Evolutionary conservation across 2,113 vertebrate species (phyloP).

Genomic region (Kryptolebias marmoratus): DNA sequence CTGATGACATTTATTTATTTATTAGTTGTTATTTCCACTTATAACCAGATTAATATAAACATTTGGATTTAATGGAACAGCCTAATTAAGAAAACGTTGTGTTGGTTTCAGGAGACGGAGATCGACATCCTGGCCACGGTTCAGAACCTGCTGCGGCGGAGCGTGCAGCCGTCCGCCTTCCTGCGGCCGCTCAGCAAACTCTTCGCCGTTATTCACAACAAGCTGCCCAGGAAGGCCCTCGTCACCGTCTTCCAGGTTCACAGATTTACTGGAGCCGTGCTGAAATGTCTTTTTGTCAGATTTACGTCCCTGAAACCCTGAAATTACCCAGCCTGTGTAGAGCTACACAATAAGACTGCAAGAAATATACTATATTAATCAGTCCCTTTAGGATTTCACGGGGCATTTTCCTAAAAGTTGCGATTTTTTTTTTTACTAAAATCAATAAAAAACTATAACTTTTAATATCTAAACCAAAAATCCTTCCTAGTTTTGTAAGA

Average conservation of each 20-base stretch:
- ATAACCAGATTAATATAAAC: too few species aligned
- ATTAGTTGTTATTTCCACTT: not conserved
- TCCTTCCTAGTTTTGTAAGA: too few species aligned
- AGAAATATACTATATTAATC: too few species aligned
- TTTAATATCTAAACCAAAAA: too few species aligned
- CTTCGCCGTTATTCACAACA: slow-evolving; percentile 90
- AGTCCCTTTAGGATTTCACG: too few species aligned
- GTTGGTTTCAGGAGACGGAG: slow-evolving; percentile 86
- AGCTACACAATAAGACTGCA: too few species aligned
- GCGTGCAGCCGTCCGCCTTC: slow-evolving; percentile 83
- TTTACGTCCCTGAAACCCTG: too few species aligned
- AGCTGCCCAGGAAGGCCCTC: slow-evolving; percentile 88
- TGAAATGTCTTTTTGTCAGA: not conserved
- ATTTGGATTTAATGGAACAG: not conserved
- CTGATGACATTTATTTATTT: not conserved
- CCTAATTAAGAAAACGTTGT: not conserved
- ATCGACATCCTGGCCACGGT: slow-evolving; percentile 92
- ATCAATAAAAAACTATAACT: too few species aligned
- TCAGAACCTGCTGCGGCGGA: slow-evolving; percentile 90
- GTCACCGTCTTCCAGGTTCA: slow-evolving; percentile 88
- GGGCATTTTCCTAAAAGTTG: too few species aligned
- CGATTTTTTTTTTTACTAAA: too few species aligned
- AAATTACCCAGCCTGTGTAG: too few species aligned
- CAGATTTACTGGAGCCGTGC: too few species aligned
- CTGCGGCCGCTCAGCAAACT: slow-evolving; percentile 90